Base-by-base conservation (phyloP, 2,113 vertebrate genomes). In the Siniperca knerii region DNA sequence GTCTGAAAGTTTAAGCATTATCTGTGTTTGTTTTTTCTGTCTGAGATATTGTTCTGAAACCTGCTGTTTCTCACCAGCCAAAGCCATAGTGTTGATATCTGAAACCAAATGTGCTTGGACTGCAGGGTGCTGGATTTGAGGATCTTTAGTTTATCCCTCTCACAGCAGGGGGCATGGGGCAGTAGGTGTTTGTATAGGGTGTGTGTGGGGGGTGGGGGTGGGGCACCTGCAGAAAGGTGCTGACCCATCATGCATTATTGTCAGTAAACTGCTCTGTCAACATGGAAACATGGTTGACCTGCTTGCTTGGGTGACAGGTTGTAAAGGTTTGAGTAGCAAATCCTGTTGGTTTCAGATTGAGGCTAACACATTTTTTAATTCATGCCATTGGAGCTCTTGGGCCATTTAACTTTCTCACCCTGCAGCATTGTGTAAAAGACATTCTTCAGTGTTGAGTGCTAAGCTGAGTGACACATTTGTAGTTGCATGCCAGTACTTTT, bases 41-140 rank as follows among this genome's bases (percentile, higher is more conserved):
- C 6, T 37, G 33, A 23, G 44, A 68, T 44, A 40, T 60, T 58
- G 40, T 77, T 62, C 21, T 75, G 16, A 71, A 81, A 57, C 25
- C 55, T 74, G 25, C 42, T 20, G 44, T 54, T 65, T 42, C 8
- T 42, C 5, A 16, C 13, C n/a, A 44, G 21, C 29, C 33, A 37
- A 11, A 0, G 48, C 12, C 37, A 8, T 37, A 1, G 29, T 70
- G 76, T 60, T 35, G 23, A 54, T 81, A 78, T 74, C 35, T 82
- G 72, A 72, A 44, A 60, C 37, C 57, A 74, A 82, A 81, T 82
- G 67, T 87, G 76, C 73, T 79, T 58, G 23, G 54, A 55, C 52
- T 72, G 82, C 84, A 85, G 71, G 5, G 44, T 64, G 42, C 75
- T 58, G 83, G 77, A 90, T 83, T 82, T 81, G 29, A 69, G 58